Base-by-base conservation (phyloP, 2,113 vertebrate species). In the Struthio camelus region DNA sequence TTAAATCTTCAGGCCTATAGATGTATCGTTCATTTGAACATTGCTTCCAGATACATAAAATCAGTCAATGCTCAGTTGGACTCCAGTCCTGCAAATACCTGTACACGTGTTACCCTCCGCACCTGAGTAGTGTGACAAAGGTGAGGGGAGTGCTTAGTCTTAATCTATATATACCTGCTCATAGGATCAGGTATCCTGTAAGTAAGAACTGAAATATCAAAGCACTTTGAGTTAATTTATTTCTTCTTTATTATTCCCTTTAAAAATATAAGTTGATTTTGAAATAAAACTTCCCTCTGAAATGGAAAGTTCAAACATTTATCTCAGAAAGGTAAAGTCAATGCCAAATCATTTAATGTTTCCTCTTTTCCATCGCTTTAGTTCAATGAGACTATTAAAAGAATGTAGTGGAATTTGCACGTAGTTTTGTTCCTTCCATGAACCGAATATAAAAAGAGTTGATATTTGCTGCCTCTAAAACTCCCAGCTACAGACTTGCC, bases 281-380 rank as follows among this genome's bases (percentile, higher is more conserved):
- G 80, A 85, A 94, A 62, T 85, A 75, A 91, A 95, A 10, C 34
- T 58, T 71, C 40, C 24, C 5, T 83, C 64, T 85, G 93, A 96
- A 91, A 92, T 85, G 18, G 40, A 58, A 95, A 85, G 71, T 93
- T 96, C 85, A 96, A 94, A 90, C 36, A 42, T 80, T 94, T 96
- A 75, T 83, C 71, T 80, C 87, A 71, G 82, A 93, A 95, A 92
- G 67, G 84, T 84, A 59, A 87, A 65, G 62, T 46, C 79, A 93
- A 3, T 50, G 67, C 8, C 16, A 44, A 83, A 23, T 54, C 23
- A 53, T 87, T 69, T 80, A 91, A 80, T 50, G 54, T 66, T 83
- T 78, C 14, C 2, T 61, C 48, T 93, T 89, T 90, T 80, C 36
- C 72, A 77, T 66, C 53, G 22, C 9, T 96, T 34, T 70, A 58